A percentile compares a stretch with the other conserved stretches of the same genome.
phyloP scores from a whole-genome alignment of 2,113 vertebrate genomes.

The Erythrocebus patas region DNA sequence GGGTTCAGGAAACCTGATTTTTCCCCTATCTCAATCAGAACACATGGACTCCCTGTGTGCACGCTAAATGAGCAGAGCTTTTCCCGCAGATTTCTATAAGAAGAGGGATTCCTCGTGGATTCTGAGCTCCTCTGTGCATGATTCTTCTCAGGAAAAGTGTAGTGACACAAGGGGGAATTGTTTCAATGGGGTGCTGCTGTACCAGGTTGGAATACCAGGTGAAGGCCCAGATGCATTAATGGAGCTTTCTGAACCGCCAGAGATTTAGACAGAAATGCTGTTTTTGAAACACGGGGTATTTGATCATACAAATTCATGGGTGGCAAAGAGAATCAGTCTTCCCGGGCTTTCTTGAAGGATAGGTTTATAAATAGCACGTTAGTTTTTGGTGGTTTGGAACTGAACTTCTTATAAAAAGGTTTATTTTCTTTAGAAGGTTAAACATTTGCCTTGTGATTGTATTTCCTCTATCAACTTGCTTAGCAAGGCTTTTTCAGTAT shows the following conservation, averaged over 20 bases:
- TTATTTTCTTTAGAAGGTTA: conserved; percentile 65
- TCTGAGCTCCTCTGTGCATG: neutral
- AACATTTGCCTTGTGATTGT: conserved; percentile 51
- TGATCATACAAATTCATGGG: neutral
- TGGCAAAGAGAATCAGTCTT: conserved; percentile 19
- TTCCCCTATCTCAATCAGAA: neutral
- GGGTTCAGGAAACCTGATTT: conserved; percentile 7
- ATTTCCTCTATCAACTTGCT: conserved; percentile 49
- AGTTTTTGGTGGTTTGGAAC: conserved; percentile 17
- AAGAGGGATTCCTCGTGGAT: conserved; percentile 8
- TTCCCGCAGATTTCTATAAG: neutral
- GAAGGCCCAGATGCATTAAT: neutral
- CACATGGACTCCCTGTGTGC: neutral
- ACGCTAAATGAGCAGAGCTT: neutral
- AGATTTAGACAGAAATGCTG: neutral
- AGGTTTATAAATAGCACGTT: conserved; percentile 48
- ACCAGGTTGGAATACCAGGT: neutral
- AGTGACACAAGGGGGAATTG: conserved; percentile 63
- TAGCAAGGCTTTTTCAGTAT: neutral
- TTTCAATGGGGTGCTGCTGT: neutral
- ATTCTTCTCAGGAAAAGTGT: neutral
- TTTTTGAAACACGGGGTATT: conserved; percentile 18
- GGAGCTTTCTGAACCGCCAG: neutral
- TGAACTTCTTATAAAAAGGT: conserved; percentile 52
- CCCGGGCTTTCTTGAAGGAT: conserved; percentile 40